Base-by-base conservation (phyloP, 2,888 invertebrate genomes). In the Ochropleura plecta region DNA sequence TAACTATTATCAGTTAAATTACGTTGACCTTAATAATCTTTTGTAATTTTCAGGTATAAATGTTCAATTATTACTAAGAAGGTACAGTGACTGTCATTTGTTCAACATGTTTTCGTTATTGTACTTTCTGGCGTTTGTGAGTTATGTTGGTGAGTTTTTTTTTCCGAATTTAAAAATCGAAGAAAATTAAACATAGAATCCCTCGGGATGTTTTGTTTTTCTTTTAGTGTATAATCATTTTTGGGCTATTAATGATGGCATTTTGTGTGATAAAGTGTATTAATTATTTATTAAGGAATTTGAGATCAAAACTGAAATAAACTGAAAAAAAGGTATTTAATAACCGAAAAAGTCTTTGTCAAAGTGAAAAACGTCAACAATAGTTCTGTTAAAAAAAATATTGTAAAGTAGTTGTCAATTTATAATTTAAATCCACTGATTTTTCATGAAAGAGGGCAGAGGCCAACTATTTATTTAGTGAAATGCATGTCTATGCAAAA, bases 11-110 rank as follows among this genome's bases (percentile, higher is more conserved):
- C 95, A 91, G 92, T 88, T 92, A 78, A 91, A 91, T 92, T 89
- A 84, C 92, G 85, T 93, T 94, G 93, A 81, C 93, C 93, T 93
- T 88, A 94, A 92, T 94, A 93, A 90, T 92, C 92, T 94, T 93
- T 92, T 92, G 92, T 90, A 93, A 92, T 87, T 86, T 81, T 76
- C 86, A 87, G 90, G 91, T 95, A 95, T 95, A 94, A 91, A 94
- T 93, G 86, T 76, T 63, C 86, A 82, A 85, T 83, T 81, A 69
- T 82, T 18, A 79, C 72, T 49, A 62, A 63, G 75, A 69, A 70
- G 71, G 51, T 69, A 62, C 76, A 84, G 89, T 91, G 88, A 65
- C 68, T 73, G 76, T 82, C 42, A 79, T 74, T 66, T 66, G 67
- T 84, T 81, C 91, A 91, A 82, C 84, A 94, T 94, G 94, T 82